Evolutionary conservation across 2,113 vertebrate genomes (phyloP).

Genomic region (Camelus dromedarius): DNA sequence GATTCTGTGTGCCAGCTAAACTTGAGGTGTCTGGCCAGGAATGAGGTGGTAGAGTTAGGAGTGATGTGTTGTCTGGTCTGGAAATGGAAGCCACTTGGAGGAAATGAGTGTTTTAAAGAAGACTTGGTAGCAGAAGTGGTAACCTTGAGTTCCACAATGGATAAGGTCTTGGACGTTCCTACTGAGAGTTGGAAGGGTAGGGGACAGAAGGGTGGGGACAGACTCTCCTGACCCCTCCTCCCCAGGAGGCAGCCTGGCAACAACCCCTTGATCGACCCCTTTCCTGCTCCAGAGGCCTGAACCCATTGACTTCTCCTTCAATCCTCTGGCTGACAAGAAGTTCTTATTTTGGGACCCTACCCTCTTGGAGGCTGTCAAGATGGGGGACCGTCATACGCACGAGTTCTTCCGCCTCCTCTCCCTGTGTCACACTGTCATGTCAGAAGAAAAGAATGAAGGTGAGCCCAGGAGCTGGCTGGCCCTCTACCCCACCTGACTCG

Average conservation of each 20-base stretch:
- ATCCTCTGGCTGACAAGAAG: constrained; percentile 91
- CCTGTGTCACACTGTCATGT: constrained; percentile 97
- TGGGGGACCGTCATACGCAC: constrained; percentile 89
- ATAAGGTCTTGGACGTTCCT: not conserved
- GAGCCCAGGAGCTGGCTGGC: not conserved
- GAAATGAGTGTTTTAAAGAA: not conserved
- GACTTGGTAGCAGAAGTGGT: not conserved
- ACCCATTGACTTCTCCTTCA: constrained; percentile 94
- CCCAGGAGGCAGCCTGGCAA: not conserved
- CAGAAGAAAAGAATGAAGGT: constrained; percentile 94
- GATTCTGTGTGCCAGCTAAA: not conserved
- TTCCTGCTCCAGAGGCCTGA: constrained; percentile 82
- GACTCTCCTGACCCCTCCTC: too few species aligned
- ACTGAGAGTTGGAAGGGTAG: not conserved
- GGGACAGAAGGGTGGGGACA: not conserved
- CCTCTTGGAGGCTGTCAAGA: constrained; percentile 92
- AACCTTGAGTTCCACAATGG: not conserved
- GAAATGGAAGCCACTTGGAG: not conserved
- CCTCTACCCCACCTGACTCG: accelerated
- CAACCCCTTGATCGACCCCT: not conserved
- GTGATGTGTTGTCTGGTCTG: not conserved
- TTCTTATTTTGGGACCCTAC: constrained; percentile 94
- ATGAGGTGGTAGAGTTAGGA: not conserved
- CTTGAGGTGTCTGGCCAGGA: accelerated
- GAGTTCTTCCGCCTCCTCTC: constrained; percentile 97